Evolutionary conservation across 2,888 invertebrate genomes (phyloP), one percentile per base, ranked within the genome.

Genomic region (Lingula anatina): DNA sequence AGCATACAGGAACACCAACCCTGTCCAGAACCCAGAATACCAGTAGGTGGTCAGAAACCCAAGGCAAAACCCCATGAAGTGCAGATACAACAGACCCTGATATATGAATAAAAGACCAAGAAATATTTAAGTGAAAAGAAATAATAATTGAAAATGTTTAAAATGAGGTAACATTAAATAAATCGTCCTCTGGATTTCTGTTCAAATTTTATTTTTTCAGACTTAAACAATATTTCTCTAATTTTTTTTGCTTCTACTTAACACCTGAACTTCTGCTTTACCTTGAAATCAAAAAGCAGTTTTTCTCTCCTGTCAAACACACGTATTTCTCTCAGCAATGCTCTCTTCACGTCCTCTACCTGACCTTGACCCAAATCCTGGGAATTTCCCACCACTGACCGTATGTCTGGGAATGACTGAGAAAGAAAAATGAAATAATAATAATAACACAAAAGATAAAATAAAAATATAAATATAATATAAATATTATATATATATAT

Each of bases 61-160:
- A 48, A 69, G 51, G 43, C 61, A 59, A 21, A 61, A 36, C 1
- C 55, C 53, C 46, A 71, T 43, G 44, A 64, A 60, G 49, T 69
- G 66, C 24, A 70, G 50, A 49, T 66, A 69, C 44, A 68, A 46
- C 46, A 70, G 47, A 4, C 61, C 62, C 70, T 72, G 63, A 44
- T 57, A 57, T 20, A 46, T 12, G 26, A 2, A 41, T 2, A 12
- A 27, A 26, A 23, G 26, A 12, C 21, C 5, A 15, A 40, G n/a
- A 27, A 47, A 41, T 27, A 15, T 39, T 15, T 12, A 12, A 25
- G 12, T 35, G n/a, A 20, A 23, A 21, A 25, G 3, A 15, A 44
- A 5, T 7, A 20, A 18, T 35, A 2, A n/a, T 31, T 15, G 15
- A 31, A 31, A 31, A 12, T 31, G 35, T 15, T 15, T 31, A 12